phyloP scores from a whole-genome alignment of 2,113 vertebrate genomes.

The Vidua macroura region DNA sequence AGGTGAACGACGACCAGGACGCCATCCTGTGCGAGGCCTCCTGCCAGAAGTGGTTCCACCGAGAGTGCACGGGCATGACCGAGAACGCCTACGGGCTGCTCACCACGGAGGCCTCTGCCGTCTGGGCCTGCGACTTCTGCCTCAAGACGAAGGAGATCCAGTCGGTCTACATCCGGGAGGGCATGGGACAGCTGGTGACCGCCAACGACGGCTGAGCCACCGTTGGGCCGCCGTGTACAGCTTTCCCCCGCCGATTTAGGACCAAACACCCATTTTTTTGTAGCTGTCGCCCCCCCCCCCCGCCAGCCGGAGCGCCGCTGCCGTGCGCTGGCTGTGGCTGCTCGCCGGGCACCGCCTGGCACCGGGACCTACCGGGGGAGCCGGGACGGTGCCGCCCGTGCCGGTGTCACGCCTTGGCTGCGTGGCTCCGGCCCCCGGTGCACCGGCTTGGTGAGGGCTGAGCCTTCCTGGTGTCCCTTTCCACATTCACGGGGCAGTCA shows the following conservation, averaged over 20 bases:
- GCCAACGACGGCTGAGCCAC: constrained; percentile 88
- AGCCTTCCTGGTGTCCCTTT: not conserved
- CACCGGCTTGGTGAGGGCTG: not conserved
- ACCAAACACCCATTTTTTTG: constrained; percentile 66
- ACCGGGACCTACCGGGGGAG: rapidly evolving
- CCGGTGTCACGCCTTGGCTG: rapidly evolving
- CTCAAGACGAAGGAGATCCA: constrained; percentile 99
- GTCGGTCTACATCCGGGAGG: constrained; percentile 92
- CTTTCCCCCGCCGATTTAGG: not conserved
- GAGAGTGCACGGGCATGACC: constrained; percentile 95
- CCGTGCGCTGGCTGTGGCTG: not conserved
- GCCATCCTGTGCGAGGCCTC: constrained; percentile 96
- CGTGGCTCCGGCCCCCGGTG: not conserved
- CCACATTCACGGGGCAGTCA: not conserved
- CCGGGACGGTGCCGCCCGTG: rapidly evolving
- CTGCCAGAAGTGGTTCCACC: constrained; percentile 97
- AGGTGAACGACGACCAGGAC: constrained; percentile 96
- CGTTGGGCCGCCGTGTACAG: rapidly evolving
- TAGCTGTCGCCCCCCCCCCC: not conserved
- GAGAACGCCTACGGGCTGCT: constrained; percentile 95
- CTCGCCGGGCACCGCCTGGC: not conserved
- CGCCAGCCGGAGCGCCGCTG: not conserved
- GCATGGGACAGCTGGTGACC: constrained; percentile 91
- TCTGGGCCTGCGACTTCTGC: constrained; percentile 98
- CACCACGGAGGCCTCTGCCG: constrained; percentile 90